Evolutionary conservation across 1,140 invertebrate genomes (phyloP).

Genomic region (Leucophenga varia): DNA sequence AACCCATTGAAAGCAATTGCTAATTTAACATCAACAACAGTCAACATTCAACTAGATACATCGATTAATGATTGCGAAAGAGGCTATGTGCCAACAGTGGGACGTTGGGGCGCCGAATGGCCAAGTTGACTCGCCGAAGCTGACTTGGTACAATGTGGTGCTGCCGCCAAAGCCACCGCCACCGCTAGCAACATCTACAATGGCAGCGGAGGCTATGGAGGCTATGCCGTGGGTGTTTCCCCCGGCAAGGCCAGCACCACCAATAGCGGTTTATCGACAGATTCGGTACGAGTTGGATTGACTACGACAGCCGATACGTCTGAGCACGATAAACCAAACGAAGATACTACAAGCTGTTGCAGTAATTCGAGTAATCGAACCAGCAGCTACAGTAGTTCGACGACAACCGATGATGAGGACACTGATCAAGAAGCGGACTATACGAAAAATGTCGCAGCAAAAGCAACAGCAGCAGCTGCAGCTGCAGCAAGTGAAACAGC

Average conservation of each 20-base stretch:
- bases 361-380: slow-evolving; percentile 11
- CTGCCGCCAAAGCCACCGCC: slow-evolving; percentile 14
- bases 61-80: slow-evolving; percentile 58
- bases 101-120: slow-evolving; percentile 85
- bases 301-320: slow-evolving; percentile 33
- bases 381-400: neutral
- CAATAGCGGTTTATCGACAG: slow-evolving; percentile 15
- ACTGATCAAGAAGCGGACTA: slow-evolving; percentile 8
- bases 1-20: slow-evolving; percentile 31
- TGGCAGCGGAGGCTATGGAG: slow-evolving; percentile 55
- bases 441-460: neutral
- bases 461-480: slow-evolving; percentile 3
- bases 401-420: slow-evolving; percentile 26
- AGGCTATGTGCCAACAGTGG: slow-evolving; percentile 72
- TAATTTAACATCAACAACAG: slow-evolving; percentile 40
- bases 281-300: slow-evolving; percentile 40
- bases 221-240: slow-evolving; percentile 35
- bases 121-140: slow-evolving; percentile 85
- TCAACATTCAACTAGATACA: slow-evolving; percentile 55
- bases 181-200: slow-evolving; percentile 44
- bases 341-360: slow-evolving; percentile 12
- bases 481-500: neutral
- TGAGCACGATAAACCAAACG: slow-evolving; percentile 33
- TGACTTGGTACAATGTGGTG: slow-evolving; percentile 58
- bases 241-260: slow-evolving; percentile 1